phyloP scores from a whole-genome alignment of 2,888 invertebrate genomes.

The Polyommatus iphigenia region DNA sequence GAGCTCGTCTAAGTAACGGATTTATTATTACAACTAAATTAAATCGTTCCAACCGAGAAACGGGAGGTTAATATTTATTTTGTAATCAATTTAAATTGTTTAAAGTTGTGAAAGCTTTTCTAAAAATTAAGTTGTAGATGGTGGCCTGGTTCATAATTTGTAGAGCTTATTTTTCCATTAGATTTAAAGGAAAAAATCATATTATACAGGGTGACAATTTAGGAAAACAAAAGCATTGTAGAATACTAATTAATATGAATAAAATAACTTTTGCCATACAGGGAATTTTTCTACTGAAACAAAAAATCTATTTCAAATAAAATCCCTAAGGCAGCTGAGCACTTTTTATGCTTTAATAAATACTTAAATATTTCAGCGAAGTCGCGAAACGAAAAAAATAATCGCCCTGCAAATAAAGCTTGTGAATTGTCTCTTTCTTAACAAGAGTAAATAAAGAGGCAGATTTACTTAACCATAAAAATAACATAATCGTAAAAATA shows the following conservation, averaged over 20 bases:
- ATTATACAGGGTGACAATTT: not conserved
- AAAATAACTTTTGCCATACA: too few relatives aligned
- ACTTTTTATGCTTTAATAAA: too few relatives aligned
- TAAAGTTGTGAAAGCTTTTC: not conserved
- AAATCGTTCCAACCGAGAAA: slow-evolving; percentile 41
- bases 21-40: slow-evolving; percentile 53
- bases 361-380: not conserved
- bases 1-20: slow-evolving; percentile 47
- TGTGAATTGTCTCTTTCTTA: not conserved
- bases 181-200: not conserved
- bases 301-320: too few relatives aligned
- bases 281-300: too few relatives aligned
- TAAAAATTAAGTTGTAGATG: not conserved
- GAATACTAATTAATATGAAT: not conserved
- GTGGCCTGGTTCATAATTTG: not conserved
- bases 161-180: not conserved
- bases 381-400: too few relatives aligned
- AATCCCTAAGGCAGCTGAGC: too few relatives aligned
- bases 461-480: not conserved
- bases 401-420: too few relatives aligned
- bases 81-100: slow-evolving; percentile 19
- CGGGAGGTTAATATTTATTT: slow-evolving; percentile 29
- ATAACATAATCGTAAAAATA: not conserved
- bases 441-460: not conserved
- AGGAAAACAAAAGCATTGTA: not conserved